Percentiles rank a stretch among this genome's conserved stretches.
Evolutionary conservation across 2,888 invertebrate genomes (phyloP).

Genomic region (Tridacna gigas): DNA sequence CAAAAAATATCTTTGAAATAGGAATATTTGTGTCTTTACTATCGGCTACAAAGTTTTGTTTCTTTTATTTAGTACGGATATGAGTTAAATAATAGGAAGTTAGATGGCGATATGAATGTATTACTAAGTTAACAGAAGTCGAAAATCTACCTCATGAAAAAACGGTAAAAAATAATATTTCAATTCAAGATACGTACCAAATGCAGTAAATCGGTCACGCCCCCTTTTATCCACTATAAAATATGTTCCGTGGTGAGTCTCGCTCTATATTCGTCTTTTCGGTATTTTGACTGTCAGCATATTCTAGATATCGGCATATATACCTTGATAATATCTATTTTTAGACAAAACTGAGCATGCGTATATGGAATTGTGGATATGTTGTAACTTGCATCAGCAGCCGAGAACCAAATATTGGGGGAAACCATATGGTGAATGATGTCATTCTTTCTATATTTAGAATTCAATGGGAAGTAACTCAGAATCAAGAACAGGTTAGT

Average conservation of each 20-base stretch:
- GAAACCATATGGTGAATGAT: not conserved
- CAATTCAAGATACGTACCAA: no score
- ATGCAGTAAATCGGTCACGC: not conserved
- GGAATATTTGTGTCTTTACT: no score
- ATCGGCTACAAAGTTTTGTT: no score
- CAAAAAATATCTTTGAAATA: no score
- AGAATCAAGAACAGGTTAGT: no score
- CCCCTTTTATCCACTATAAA: not conserved
- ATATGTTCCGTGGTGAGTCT: not conserved
- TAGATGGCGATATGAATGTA: no score
- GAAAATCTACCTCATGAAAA: no score
- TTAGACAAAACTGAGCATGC: constrained; percentile 15
- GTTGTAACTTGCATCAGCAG: not conserved
- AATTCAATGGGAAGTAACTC: not conserved
- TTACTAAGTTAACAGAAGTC: no score
- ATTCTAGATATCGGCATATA: not conserved
- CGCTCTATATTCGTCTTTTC: not conserved
- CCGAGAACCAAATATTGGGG: constrained; percentile 1
- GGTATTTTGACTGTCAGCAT: not conserved
- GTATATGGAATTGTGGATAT: not conserved
- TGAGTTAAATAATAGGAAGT: no score
- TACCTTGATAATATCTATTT: constrained; percentile 7
- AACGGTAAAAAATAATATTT: no score
- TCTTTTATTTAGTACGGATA: no score
- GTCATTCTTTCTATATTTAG: constrained; percentile 8